Evolutionary conservation across 2,888 invertebrate species (phyloP).

Genomic region (Xestia sexstrigata): DNA sequence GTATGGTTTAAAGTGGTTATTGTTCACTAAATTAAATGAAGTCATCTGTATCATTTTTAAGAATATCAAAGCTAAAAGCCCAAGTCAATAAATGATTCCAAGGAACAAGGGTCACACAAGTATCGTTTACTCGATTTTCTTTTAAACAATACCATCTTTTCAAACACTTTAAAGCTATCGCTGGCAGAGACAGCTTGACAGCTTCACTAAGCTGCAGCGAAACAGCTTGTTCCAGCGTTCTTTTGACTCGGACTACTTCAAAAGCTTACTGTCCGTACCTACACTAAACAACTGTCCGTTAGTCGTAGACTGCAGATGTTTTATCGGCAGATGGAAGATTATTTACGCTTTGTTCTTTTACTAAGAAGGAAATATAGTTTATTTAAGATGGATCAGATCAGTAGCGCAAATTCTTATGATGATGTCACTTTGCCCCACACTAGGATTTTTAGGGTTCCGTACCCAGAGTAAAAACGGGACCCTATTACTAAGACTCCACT

Average conservation of each 20-base stretch:
- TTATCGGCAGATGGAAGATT: conserved; percentile 22
- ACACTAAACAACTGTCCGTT: conserved; percentile 25
- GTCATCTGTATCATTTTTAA: too few relatives aligned
- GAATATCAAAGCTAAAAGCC: too few relatives aligned
- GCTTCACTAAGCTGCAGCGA: not conserved
- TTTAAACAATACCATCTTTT: not conserved
- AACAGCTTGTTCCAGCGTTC: conserved; percentile 21
- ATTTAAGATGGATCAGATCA: not conserved
- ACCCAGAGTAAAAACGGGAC: too few relatives aligned
- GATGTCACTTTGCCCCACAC: too few relatives aligned
- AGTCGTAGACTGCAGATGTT: conserved; percentile 4
- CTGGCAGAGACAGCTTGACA: conserved; percentile 11
- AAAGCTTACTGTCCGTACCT: conserved; percentile 25
- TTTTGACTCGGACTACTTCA: conserved; percentile 32
- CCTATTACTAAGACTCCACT: too few relatives aligned
- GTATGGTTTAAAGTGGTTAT: too few relatives aligned
- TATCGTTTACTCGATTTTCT: not conserved
- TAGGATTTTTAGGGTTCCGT: too few relatives aligned
- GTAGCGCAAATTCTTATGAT: not conserved
- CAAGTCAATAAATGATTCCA: not conserved
- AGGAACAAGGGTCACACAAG: not conserved
- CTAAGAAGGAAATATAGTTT: not conserved
- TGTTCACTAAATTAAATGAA: too few relatives aligned
- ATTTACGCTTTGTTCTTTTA: conserved; percentile 46
- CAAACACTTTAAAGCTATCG: not conserved